phyloP scores from a whole-genome alignment of 2,113 vertebrate genomes.

The Macquaria ambigua region DNA sequence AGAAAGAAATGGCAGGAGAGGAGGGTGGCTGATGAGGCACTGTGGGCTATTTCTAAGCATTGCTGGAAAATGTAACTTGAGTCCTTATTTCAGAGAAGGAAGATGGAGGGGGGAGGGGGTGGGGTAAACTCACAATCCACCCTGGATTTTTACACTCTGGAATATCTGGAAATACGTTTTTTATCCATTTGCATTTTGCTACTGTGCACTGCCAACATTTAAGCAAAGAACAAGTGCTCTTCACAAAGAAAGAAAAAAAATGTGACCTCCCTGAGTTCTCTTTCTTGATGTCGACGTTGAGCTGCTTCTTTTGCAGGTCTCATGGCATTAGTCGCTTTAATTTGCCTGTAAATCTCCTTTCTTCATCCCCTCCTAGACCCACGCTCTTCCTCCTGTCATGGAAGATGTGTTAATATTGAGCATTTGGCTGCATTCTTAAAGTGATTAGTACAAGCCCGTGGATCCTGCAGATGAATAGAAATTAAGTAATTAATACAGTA shows the following conservation, averaged over 20 bases:
- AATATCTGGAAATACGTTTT: slow-evolving; percentile 43
- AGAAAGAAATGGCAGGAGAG: slow-evolving; percentile 68
- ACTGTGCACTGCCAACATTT: slow-evolving; percentile 31
- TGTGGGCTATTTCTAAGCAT: slow-evolving; percentile 65
- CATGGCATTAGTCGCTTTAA: slow-evolving; percentile 66
- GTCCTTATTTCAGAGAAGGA: slow-evolving; percentile 56
- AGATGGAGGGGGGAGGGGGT: slow-evolving; percentile 51
- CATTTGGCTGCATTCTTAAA: slow-evolving; percentile 75
- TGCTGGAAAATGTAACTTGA: slow-evolving; percentile 69
- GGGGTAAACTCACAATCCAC: slow-evolving; percentile 43
- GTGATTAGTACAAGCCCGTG: slow-evolving; percentile 77
- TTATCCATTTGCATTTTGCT: slow-evolving; percentile 38
- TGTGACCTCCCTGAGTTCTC: slow-evolving; percentile 26
- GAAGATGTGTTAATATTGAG: slow-evolving; percentile 81
- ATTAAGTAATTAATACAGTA: slow-evolving; percentile 82
- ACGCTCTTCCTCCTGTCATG: slow-evolving; percentile 64
- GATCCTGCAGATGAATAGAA: slow-evolving; percentile 78
- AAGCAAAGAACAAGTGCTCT: slow-evolving; percentile 49
- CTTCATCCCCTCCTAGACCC: slow-evolving; percentile 50
- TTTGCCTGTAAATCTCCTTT: slow-evolving; percentile 71
- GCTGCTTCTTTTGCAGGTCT: slow-evolving; percentile 39
- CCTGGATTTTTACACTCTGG: slow-evolving; percentile 32
- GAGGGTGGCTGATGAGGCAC: slow-evolving; percentile 71
- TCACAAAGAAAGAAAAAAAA: slow-evolving; percentile 35
- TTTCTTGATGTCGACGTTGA: slow-evolving; percentile 19